Evolutionary conservation across 35 echinoderm and acorn worm species (phyloP).

Genomic region (Ophioderma brevispina): DNA sequence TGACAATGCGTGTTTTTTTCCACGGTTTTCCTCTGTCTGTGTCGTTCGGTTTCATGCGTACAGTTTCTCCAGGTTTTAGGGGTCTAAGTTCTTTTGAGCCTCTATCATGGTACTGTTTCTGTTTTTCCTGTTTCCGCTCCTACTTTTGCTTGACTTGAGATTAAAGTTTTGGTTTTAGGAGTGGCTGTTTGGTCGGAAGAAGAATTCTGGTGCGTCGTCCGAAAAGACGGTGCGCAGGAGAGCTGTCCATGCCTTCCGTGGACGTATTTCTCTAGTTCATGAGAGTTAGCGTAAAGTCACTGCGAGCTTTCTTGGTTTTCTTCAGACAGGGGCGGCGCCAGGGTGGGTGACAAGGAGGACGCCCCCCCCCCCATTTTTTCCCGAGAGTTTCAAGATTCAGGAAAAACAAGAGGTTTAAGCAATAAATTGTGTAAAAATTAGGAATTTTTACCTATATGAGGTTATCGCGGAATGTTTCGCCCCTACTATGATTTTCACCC

Average conservation of each 20-base stretch:
- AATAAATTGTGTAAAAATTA: no score
- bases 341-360: no score
- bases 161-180: not conserved
- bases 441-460: no score
- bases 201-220: slow-evolving; percentile 18
- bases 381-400: no score
- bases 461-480: no score
- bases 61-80: slow-evolving; percentile 39
- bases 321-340: no score
- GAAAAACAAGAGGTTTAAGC: no score
- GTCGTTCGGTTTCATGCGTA: slow-evolving; percentile 23
- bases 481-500: no score
- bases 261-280: slow-evolving; percentile 55
- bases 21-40: not conserved
- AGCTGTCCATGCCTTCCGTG: slow-evolving; percentile 12
- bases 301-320: no score
- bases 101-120: slow-evolving; percentile 36
- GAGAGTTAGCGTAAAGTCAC: no score
- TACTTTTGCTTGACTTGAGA: slow-evolving; percentile 7
- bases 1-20: slow-evolving; percentile 7
- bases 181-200: not conserved
- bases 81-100: slow-evolving; percentile 32
- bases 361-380: no score
- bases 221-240: slow-evolving; percentile 44
- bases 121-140: slow-evolving; percentile 37